Conservation (phyloP, 2,113 vertebrate genomes). For the Numida meleagris region DNA sequence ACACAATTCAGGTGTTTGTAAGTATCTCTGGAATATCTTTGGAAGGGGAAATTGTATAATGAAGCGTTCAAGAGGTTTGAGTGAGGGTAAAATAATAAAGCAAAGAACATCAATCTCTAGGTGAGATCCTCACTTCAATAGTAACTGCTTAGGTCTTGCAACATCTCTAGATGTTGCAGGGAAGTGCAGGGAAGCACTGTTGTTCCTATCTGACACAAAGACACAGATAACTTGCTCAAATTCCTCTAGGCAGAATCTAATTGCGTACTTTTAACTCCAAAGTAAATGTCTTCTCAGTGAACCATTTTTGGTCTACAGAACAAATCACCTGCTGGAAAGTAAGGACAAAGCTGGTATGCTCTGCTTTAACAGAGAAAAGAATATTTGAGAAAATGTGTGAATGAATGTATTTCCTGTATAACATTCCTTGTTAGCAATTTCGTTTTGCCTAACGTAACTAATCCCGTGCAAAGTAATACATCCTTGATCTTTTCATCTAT, state of each 20-base stretch:
- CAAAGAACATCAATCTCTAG: neutral
- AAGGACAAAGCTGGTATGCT: neutral
- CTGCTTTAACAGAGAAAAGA: neutral
- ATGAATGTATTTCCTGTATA: neutral
- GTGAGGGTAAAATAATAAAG: neutral
- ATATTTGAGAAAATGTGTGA: neutral
- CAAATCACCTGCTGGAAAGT: neutral
- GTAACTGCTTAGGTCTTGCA: neutral
- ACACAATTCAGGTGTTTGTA: neutral
- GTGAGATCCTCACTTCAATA: neutral
- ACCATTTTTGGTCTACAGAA: neutral
- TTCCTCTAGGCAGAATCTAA: neutral
- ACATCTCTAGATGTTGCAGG: neutral
- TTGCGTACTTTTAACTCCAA: neutral
- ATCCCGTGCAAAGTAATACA: neutral
- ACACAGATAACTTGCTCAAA: neutral
- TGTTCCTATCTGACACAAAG: neutral
- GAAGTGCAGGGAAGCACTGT: neutral
- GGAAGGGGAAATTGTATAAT: neutral
- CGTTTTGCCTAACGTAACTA: neutral
- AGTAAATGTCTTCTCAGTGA: neutral
- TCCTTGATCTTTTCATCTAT: neutral
- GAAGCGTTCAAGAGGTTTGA: neutral
- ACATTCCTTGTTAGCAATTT: neutral
- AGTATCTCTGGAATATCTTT: neutral